These are phyloP conservation scores for Silurus meridionalis DNA, from an alignment of 2,113 vertebrate species.

Conservation along the genomic window DNA sequence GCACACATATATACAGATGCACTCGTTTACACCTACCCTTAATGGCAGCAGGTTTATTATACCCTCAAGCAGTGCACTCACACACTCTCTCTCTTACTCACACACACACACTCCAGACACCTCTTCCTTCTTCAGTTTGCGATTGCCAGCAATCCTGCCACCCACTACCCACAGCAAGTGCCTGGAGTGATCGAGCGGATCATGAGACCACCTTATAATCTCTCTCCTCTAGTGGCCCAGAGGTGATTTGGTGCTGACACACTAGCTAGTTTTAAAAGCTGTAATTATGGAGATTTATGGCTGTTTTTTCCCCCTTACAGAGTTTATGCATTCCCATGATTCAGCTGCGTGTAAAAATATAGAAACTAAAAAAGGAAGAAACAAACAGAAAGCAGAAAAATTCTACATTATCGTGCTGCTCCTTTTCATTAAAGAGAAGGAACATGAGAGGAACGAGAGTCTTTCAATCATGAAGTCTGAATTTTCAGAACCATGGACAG, in stretches of 20 bases:
- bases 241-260: not conserved
- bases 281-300: not conserved
- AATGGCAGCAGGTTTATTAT: conserved; percentile 55
- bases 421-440: not conserved
- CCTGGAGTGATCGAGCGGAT: not conserved
- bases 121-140: conserved; percentile 18
- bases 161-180: not conserved
- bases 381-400: not conserved
- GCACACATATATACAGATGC: conserved; percentile 19
- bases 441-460: conserved; percentile 1
- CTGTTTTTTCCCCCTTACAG: not conserved
- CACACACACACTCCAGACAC: not conserved
- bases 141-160: conserved; percentile 23
- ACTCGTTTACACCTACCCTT: conserved; percentile 13
- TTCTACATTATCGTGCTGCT: conserved; percentile 5
- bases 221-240: not conserved
- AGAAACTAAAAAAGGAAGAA: not conserved
- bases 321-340: not conserved
- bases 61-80: conserved; percentile 39
- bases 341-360: conserved; percentile 15
- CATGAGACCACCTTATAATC: conserved; percentile 33
- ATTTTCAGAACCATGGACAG: conserved; percentile 63
- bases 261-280: conserved; percentile 8
- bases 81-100: conserved; percentile 23
- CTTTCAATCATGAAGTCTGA: conserved; percentile 2